Evolutionary conservation across 2,797 vertebrate genomes (phyloP).

Genomic region (Artibeus lituratus): DNA sequence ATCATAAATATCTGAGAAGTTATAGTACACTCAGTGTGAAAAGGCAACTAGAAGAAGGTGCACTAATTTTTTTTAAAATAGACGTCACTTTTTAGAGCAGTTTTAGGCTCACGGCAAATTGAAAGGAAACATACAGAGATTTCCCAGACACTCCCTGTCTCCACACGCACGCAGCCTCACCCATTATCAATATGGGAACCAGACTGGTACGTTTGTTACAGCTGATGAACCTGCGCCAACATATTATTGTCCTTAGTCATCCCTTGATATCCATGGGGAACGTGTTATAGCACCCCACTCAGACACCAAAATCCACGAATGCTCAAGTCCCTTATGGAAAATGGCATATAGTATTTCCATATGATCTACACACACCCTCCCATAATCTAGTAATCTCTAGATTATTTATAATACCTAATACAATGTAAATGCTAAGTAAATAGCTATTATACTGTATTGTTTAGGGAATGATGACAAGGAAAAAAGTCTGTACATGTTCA

Average conservation of each 20-base stretch:
- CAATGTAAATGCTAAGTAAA: not conserved
- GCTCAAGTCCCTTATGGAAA: not conserved
- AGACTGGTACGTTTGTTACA: not conserved
- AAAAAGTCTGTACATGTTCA: not conserved
- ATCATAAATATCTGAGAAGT: not conserved
- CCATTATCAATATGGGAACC: not conserved
- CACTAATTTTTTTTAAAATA: not conserved
- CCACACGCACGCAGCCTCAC: accelerated
- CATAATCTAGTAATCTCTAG: not conserved
- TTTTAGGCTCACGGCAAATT: not conserved
- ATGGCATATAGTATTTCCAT: not conserved
- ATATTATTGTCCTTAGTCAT: not conserved
- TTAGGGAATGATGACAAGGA: not conserved
- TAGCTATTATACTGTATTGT: not conserved
- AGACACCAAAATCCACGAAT: not conserved
- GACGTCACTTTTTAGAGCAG: not conserved
- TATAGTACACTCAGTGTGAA: not conserved
- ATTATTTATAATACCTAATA: not conserved
- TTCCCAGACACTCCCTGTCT: not conserved
- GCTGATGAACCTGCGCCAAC: not conserved
- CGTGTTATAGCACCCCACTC: not conserved
- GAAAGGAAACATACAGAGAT: not conserved
- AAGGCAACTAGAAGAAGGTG: not conserved
- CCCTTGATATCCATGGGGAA: not conserved
- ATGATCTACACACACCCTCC: not conserved